A percentile compares a stretch with the other conserved stretches of the same genome.
Evolutionary conservation across 2,888 invertebrate genomes (phyloP).

Genomic region (Apotomis capreana): DNA sequence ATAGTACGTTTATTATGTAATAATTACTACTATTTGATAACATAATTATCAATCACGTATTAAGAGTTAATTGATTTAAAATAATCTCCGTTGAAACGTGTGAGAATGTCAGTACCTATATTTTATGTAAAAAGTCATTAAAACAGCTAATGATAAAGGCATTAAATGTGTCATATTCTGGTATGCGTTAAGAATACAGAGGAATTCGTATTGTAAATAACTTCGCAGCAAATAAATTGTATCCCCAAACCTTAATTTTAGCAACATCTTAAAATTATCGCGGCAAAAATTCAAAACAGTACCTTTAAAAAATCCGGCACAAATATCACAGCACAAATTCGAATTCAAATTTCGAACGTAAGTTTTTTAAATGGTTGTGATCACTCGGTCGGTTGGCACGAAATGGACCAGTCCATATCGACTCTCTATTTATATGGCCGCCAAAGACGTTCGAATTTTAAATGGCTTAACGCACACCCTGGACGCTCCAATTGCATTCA

Average conservation of each 20-base stretch:
- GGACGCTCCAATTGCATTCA: slow-evolving; percentile 23
- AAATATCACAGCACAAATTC: slow-evolving; percentile 27
- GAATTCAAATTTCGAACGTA: slow-evolving; percentile 27
- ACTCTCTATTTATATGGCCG: slow-evolving; percentile 39
- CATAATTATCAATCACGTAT: slow-evolving; percentile 2
- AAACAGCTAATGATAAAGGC: background rate
- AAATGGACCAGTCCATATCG: slow-evolving; percentile 29
- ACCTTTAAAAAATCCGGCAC: slow-evolving; percentile 20
- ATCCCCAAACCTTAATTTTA: no score
- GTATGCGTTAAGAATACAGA: no score
- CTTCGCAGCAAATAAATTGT: no score
- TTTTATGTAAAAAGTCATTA: background rate
- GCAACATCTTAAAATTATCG: no score
- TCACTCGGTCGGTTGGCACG: slow-evolving; percentile 33
- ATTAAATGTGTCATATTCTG: no score
- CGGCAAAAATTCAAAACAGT: background rate
- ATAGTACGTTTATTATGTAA: slow-evolving; percentile 5
- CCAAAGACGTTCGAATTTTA: slow-evolving; percentile 41
- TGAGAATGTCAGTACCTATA: slow-evolving; percentile 1
- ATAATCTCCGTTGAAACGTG: slow-evolving; percentile 1
- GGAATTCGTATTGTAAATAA: no score
- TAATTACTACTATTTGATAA: background rate
- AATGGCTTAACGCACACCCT: slow-evolving; percentile 49
- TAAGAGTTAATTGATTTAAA: background rate
- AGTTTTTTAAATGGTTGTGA: slow-evolving; percentile 25